A percentile compares a stretch with the other conserved stretches of the same genome.
Conservation (phyloP, 2,797 vertebrate species). For the Pristis pectinata region DNA sequence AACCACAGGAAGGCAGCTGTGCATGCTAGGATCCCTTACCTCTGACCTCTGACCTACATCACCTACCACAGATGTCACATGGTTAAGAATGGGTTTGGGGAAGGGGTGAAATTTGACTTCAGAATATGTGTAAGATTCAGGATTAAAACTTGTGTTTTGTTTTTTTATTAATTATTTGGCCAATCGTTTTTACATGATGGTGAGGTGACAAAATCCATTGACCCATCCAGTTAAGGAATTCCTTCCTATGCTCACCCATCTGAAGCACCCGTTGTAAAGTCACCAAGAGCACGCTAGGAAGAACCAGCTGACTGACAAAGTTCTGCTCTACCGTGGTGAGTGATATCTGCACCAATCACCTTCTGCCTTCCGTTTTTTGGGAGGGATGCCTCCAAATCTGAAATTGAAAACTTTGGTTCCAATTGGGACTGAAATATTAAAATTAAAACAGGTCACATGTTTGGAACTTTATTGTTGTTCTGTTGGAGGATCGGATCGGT, state of each 20-base stretch:
- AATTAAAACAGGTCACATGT: too few relatives aligned
- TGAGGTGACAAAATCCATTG: not conserved
- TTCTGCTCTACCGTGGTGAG: not conserved
- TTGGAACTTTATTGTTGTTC: not conserved
- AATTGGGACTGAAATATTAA: not conserved
- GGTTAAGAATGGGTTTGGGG: not conserved
- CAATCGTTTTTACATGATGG: not conserved
- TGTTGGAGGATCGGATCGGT: not conserved
- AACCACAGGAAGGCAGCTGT: conserved; percentile 60
- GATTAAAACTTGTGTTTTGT: not conserved
- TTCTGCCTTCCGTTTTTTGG: not conserved
- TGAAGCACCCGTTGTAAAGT: not conserved
- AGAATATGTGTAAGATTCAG: not conserved
- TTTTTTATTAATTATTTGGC: not conserved
- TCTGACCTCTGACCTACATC: not conserved
- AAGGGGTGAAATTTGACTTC: not conserved
- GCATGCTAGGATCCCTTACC: conserved; percentile 57
- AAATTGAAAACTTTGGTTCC: not conserved
- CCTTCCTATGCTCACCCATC: not conserved
- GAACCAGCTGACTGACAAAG: not conserved
- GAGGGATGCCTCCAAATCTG: not conserved
- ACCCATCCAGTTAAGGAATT: not conserved
- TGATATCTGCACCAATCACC: not conserved
- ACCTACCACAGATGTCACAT: not conserved
- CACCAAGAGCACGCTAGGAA: not conserved